Percentiles rank a stretch among this genome's conserved stretches.
Conservation (phyloP, 1,140 invertebrate species). For the Nixonia krombeini region DNA sequence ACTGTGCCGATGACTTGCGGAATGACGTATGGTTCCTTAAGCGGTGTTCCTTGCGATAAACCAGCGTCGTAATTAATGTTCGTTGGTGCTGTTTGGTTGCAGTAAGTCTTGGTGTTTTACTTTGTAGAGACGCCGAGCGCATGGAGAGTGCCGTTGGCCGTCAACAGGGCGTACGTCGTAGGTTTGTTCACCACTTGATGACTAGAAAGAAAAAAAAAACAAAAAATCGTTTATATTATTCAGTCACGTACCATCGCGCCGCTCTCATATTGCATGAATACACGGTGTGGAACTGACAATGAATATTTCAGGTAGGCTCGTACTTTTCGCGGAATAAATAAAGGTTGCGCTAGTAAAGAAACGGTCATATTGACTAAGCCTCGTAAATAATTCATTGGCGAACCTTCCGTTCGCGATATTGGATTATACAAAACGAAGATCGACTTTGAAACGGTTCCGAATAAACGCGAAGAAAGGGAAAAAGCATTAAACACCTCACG, state of each 20-base stretch:
- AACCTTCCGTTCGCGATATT: conserved; percentile 5
- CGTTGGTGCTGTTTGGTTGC: conserved; percentile 11
- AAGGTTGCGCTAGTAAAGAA: conserved; percentile 9
- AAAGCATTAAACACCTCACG: conserved; percentile 5
- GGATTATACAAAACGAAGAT: background rate
- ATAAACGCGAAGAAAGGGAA: conserved; percentile 2
- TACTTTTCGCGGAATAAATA: conserved; percentile 25
- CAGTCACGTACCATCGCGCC: conserved; percentile 3
- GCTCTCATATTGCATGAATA: conserved; percentile 15
- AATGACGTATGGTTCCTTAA: conserved; percentile 8
- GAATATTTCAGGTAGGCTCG: conserved; percentile 23
- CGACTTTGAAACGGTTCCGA: background rate
- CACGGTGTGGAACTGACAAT: conserved; percentile 17
- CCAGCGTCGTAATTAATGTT: conserved; percentile 3
- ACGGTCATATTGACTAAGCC: conserved; percentile 10
- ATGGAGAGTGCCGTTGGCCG: conserved; percentile 52
- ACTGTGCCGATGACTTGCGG: conserved; percentile 10
- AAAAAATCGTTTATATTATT: conserved; percentile 4
- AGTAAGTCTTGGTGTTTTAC: conserved; percentile 55
- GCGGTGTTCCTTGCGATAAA: conserved; percentile 1
- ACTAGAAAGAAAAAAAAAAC: conserved; percentile 14
- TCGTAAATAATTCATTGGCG: conserved; percentile 16
- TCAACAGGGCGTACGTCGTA: conserved; percentile 57
- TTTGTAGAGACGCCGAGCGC: conserved; percentile 61
- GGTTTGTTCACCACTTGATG: conserved; percentile 59